Base-by-base conservation (phyloP, 2,113 vertebrate genomes). In the Calyptommatus sinebrachiatus region DNA sequence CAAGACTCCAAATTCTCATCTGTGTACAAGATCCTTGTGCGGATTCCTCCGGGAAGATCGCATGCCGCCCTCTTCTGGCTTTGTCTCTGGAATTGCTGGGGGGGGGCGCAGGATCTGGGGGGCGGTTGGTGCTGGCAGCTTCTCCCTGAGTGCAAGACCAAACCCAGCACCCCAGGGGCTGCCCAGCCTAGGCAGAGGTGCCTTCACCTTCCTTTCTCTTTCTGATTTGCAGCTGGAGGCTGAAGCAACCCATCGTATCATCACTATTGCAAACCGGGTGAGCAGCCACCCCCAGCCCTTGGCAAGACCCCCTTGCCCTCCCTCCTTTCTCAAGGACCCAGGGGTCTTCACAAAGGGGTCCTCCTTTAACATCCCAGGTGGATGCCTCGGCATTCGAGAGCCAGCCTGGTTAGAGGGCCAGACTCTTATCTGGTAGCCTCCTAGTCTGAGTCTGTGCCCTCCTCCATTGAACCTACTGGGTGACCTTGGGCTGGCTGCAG, bases 201-300 rank as follows among this genome's bases (percentile, higher is more conserved):
- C 16, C 0, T 21, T 26, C 53, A 60, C 9, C 48, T 61, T 70
- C 90, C 57, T 92, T 85, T 69, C 1, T 2, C 48, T 11, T 21
- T 24, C 20, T 57, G 21, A 31, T 21, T 53, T 8, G 9, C 92
- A 99, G 98, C 90, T 99, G 94, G 98, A 99, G 87, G 97, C 97
- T 0, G 98, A 99, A 83, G 98, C 98, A 45, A 96, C 97, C 1
- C 98, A 99, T 87, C 94, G 98, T 0, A 97, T 96, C 14, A 97
- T 99, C 82, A 99, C 97, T 89, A 98, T 99, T 22, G 96, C 96
- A 71, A 99, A 99, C 92, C 94, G 97, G 94, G 98, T 99, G 90
- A 97, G 97, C 91, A 71, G 11, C 4, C 20, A 4, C 5, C 24
- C 10, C 2, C 21, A 9, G 50, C 20, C 71, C 71, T 28, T 1